Evolutionary conservation across 53 echinoderm and acorn worm species (phyloP), one percentile per base, ranked within the genome.

Genomic region (Arbacia lixula): DNA sequence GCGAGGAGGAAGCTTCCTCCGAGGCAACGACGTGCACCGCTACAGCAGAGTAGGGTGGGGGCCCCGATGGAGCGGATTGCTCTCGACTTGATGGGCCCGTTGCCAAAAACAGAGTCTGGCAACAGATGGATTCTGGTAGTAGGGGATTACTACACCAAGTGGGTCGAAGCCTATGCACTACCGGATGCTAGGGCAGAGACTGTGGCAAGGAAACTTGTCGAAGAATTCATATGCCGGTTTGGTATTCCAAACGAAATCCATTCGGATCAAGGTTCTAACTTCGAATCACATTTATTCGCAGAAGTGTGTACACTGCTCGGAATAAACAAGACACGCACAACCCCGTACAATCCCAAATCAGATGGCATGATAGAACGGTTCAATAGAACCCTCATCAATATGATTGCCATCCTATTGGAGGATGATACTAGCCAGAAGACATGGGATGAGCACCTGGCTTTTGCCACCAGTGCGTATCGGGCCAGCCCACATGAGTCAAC

Each of bases 361-460:
- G 87, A 87, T 57, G 72, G 87, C 14, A 65, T 87, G 53, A 50
- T 87, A 14, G 80, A 87, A 66, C 66, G 87, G 1, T 87, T 78
- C 32, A 87, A 87, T 49, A 34, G 68, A 12, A 85, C 49, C n/a
- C 52, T 85, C 19, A 40, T 85, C 31, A 61, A 85, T 20, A 85
- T 85, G 12, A 11, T 85, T 2, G 72, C 60, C 43, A 72, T 39
- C 32, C 10, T 58, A 40, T 17, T 85, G 36, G 68, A 71, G 6
- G 39, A 60, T 1, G 79, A 78, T 5, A 19, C 3, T 1, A 38
- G 5, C 12, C 92, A 89, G 40, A 32, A 37, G 19, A 73, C 85
- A 12, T 90, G 90, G 87, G 90, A 90, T 38, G 74, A 80, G 38
- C 68, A 62, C 33, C 57, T 93, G 17, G 76, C 90, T 2, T 91